Conservation (phyloP, 2,113 vertebrate genomes). For the Pomatostomus ruficeps region DNA sequence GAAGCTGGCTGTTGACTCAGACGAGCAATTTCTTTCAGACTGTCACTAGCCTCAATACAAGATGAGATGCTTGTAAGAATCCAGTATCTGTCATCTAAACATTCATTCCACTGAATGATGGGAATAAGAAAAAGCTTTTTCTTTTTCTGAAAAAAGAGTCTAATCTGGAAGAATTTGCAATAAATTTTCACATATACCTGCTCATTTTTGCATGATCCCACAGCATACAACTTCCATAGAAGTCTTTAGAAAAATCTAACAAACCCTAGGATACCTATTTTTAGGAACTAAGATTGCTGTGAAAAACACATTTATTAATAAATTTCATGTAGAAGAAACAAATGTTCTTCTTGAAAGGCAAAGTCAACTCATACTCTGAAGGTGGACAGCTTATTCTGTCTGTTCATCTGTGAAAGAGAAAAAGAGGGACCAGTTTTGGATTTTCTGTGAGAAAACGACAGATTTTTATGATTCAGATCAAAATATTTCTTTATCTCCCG, state of each 20-base stretch:
- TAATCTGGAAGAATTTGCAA: background rate
- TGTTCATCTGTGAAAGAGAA: background rate
- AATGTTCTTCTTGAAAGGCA: background rate
- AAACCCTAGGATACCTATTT: background rate
- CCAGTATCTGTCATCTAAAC: constrained; percentile 4
- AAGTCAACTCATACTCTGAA: background rate
- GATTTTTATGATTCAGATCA: background rate
- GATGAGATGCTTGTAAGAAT: constrained; percentile 19
- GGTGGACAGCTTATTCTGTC: background rate
- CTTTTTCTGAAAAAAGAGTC: background rate
- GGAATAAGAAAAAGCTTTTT: background rate
- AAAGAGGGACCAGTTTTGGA: background rate
- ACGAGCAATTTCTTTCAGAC: constrained; percentile 21
- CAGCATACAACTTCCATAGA: background rate
- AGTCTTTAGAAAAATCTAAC: background rate
- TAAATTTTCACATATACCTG: background rate
- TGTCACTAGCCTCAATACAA: background rate
- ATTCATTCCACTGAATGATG: background rate
- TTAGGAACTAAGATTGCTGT: background rate
- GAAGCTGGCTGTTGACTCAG: constrained; percentile 13
- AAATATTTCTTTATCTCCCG: background rate
- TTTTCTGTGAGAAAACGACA: background rate
- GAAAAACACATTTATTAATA: background rate
- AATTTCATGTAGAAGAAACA: background rate
- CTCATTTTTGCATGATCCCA: background rate